phyloP scores from a whole-genome alignment of 2,797 vertebrate genomes.

The Anas bernieri region DNA sequence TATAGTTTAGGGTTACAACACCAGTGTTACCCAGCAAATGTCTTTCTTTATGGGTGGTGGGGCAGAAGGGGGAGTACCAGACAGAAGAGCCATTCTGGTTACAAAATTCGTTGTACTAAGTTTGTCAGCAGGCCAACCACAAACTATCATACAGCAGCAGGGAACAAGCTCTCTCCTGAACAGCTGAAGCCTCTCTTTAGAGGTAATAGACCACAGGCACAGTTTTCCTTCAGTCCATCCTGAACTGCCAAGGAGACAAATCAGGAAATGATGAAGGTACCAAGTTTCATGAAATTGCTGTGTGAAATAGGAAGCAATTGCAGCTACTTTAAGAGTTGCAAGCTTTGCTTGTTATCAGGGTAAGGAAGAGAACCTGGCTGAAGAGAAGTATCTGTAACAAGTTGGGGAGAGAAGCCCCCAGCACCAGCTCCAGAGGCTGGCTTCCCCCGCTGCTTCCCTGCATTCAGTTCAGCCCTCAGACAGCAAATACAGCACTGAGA shows the following conservation, averaged over 20 bases:
- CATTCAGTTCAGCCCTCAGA: fast-evolving
- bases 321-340: not conserved
- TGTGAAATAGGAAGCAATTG: not conserved
- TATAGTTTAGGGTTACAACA: not conserved
- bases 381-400: no score
- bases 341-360: not conserved
- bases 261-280: not conserved
- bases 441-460: not conserved
- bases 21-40: not conserved
- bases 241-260: not conserved
- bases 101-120: not conserved
- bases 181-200: not conserved
- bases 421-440: not conserved
- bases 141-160: not conserved
- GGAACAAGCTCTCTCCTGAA: fast-evolving
- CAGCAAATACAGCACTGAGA: not conserved
- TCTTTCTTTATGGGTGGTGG: not conserved
- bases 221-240: not conserved
- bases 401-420: not conserved
- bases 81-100: not conserved
- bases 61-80: not conserved
- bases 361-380: not conserved
- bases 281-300: not conserved
- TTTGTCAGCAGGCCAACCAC: not conserved
- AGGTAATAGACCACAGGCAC: not conserved